These are phyloP conservation scores for Parus major DNA, from an alignment of 2,113 vertebrate genomes.

Conservation along the genomic window DNA sequence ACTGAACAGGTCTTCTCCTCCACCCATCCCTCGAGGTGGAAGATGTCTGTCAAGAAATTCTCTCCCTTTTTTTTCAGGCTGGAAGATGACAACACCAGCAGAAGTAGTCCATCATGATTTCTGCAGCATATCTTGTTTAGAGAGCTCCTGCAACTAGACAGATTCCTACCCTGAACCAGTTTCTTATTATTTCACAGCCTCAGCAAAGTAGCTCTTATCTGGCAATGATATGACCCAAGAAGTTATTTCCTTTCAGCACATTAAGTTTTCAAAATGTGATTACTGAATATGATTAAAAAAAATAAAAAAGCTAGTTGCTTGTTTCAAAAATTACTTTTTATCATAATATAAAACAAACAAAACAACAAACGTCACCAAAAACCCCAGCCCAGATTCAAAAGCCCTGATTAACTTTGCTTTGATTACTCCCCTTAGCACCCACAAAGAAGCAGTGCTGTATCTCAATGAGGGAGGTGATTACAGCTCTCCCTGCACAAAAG, in stretches of 20 bases:
- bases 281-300: not conserved
- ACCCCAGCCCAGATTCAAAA: not conserved
- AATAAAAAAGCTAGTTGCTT: not conserved
- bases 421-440: not conserved
- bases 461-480: not conserved
- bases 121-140: fast-evolving
- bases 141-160: not conserved
- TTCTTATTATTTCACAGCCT: not conserved
- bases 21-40: too few species aligned
- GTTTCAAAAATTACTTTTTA: not conserved
- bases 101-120: fast-evolving
- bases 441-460: not conserved
- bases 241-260: not conserved
- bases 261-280: not conserved
- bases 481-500: not conserved
- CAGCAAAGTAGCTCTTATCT: not conserved
- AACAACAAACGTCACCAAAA: not conserved
- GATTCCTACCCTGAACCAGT: not conserved
- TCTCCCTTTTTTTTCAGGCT: not conserved
- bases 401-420: not conserved
- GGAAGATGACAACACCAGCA: not conserved
- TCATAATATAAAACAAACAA: not conserved
- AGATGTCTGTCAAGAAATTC: not conserved
- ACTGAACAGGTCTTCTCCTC: not conserved
- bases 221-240: not conserved